Evolutionary conservation across 1,140 invertebrate genomes (phyloP).

Genomic region (Drosophila varians): DNA sequence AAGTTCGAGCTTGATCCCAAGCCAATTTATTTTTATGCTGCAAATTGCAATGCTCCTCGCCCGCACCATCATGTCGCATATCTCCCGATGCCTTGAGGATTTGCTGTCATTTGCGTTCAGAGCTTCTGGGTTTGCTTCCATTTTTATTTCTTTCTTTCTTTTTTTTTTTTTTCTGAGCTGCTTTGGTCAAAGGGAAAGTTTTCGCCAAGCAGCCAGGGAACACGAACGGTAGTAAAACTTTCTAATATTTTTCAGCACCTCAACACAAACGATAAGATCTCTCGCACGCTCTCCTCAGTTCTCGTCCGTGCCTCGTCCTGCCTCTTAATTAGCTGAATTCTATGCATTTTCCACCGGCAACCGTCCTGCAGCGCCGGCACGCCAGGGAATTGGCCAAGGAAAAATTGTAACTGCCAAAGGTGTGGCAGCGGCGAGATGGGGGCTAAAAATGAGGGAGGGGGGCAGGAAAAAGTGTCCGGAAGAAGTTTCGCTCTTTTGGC

Average conservation of each 20-base stretch:
- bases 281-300: slow-evolving; percentile 45
- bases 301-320: slow-evolving; percentile 15
- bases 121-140: slow-evolving; percentile 8
- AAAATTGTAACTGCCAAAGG: slow-evolving; percentile 38
- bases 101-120: slow-evolving; percentile 69
- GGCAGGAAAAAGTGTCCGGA: slow-evolving; percentile 17
- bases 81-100: slow-evolving; percentile 59
- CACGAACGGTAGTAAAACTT: slow-evolving; percentile 64
- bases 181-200: slow-evolving; percentile 75
- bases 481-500: slow-evolving; percentile 63
- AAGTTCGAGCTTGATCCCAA: slow-evolving; percentile 55
- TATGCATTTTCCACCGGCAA: slow-evolving; percentile 61
- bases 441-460: too few species aligned
- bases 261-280: slow-evolving; percentile 70
- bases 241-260: slow-evolving; percentile 81
- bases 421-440: slow-evolving; percentile 2
- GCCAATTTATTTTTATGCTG: slow-evolving; percentile 71
- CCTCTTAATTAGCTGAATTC: slow-evolving; percentile 77
- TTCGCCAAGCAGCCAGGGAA: slow-evolving; percentile 21
- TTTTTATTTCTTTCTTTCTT: too few species aligned
- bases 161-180: slow-evolving; percentile 13
- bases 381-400: slow-evolving; percentile 37
- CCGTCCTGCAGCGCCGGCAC: slow-evolving; percentile 7
- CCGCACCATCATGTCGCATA: not conserved
- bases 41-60: slow-evolving; percentile 47